These are phyloP conservation scores for Turnix velox DNA, from an alignment of 2,113 vertebrate species.

Conservation along the genomic window DNA sequence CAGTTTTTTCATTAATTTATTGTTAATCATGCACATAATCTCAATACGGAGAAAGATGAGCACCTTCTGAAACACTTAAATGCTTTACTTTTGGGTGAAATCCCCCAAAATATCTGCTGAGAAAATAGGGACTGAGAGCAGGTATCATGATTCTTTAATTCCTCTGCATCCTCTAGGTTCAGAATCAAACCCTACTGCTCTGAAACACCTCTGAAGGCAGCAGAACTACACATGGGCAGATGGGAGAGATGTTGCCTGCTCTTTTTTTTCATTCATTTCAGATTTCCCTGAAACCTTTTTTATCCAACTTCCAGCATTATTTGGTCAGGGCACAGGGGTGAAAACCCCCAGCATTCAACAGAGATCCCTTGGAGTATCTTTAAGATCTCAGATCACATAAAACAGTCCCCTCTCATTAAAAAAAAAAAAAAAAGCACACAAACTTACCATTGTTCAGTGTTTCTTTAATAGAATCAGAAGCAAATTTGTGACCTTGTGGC, in stretches of 20 bases:
- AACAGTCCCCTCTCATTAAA: slow-evolving; percentile 68
- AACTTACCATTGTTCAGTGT: slow-evolving; percentile 74
- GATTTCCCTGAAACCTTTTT: slow-evolving; percentile 2
- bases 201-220: not conserved
- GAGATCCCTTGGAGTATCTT: slow-evolving; percentile 76
- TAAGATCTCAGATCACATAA: slow-evolving; percentile 69
- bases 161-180: not conserved
- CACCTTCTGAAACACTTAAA: not conserved
- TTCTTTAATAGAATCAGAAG: slow-evolving; percentile 78
- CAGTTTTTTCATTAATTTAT: not conserved
- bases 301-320: not conserved
- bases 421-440: slow-evolving; percentile 61
- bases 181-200: not conserved
- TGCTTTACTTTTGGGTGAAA: not conserved
- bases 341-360: slow-evolving; percentile 4
- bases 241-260: not conserved
- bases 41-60: not conserved
- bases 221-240: rapidly evolving
- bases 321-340: not conserved
- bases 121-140: not conserved
- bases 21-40: not conserved
- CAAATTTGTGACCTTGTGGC: slow-evolving; percentile 79
- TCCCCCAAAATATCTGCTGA: not conserved
- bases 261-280: not conserved
- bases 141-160: not conserved